These are phyloP conservation scores for Solenopsis invicta DNA, from an alignment of 1,140 invertebrate species.

Conservation along the genomic window DNA sequence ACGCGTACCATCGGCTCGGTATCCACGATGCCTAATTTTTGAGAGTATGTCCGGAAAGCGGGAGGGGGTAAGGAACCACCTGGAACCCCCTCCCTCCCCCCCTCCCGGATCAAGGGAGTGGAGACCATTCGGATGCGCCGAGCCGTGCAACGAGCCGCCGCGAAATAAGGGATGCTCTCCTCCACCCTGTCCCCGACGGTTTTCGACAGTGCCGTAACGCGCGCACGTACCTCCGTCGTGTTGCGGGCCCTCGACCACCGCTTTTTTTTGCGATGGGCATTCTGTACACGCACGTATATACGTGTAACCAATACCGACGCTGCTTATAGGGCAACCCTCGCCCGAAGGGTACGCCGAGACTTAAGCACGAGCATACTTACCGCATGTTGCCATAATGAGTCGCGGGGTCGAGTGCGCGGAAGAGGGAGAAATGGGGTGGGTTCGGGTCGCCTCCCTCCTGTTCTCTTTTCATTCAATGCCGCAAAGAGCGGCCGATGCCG, in stretches of 20 bases:
- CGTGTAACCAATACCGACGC: slow-evolving; percentile 63
- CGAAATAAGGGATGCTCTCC: slow-evolving; percentile 84
- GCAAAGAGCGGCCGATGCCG: slow-evolving; percentile 78
- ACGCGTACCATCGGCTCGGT: slow-evolving; percentile 60
- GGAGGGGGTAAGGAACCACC: slow-evolving; percentile 80
- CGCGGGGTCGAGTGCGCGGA: slow-evolving; percentile 55
- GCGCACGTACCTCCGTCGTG: background rate
- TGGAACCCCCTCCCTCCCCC: slow-evolving; percentile 67
- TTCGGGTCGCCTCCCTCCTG: slow-evolving; percentile 36
- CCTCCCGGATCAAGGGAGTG: slow-evolving; percentile 78
- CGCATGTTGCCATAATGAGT: slow-evolving; percentile 86
- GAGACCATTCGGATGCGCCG: slow-evolving; percentile 84
- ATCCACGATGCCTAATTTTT: slow-evolving; percentile 75
- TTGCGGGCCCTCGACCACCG: slow-evolving; percentile 46
- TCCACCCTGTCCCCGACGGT: slow-evolving; percentile 70
- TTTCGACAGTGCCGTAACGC: slow-evolving; percentile 44
- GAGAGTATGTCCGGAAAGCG: slow-evolving; percentile 60
- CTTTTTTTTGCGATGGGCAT: slow-evolving; percentile 67
- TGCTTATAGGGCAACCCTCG: slow-evolving; percentile 41
- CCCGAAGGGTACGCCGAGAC: slow-evolving; percentile 74
- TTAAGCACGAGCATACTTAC: slow-evolving; percentile 83
- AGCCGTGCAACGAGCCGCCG: slow-evolving; percentile 85
- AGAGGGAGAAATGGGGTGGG: slow-evolving; percentile 8
- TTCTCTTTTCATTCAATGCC: slow-evolving; percentile 77
- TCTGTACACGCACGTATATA: slow-evolving; percentile 47